Percentiles rank a stretch among this genome's conserved stretches.
Conservation (phyloP, 2,113 vertebrate genomes). For the Pterocles burchelli region DNA sequence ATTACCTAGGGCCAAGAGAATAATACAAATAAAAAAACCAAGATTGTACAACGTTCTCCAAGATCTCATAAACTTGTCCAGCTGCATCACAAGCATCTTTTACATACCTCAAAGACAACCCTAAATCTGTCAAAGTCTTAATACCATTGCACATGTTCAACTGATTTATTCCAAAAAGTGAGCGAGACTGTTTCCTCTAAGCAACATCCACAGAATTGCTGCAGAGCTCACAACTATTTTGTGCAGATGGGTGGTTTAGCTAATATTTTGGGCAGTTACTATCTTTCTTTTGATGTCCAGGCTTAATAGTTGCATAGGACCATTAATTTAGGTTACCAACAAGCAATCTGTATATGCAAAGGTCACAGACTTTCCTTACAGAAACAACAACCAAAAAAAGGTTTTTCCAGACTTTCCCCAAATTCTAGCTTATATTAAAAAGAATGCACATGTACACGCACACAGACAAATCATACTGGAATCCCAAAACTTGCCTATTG, state of each 20-base stretch:
- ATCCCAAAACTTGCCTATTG: not conserved
- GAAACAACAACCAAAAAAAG: not conserved
- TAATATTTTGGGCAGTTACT: not conserved
- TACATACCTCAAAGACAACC: not conserved
- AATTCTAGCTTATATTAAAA: not conserved
- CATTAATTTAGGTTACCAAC: not conserved
- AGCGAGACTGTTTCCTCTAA: not conserved
- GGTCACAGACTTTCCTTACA: not conserved
- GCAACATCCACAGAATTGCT: not conserved
- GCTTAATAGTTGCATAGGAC: not conserved
- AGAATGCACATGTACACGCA: not conserved
- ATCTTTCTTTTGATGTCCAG: not conserved
- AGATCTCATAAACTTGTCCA: not conserved
- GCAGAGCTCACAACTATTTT: not conserved
- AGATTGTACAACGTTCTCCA: not conserved
- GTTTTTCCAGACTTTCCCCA: not conserved
- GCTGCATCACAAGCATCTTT: not conserved
- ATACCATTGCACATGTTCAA: not conserved
- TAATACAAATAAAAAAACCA: not conserved
- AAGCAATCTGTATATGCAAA: not conserved
- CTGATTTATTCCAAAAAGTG: not conserved
- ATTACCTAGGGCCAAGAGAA: conserved; percentile 6
- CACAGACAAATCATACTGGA: not conserved
- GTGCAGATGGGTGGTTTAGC: not conserved
- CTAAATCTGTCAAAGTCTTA: not conserved